These are phyloP conservation scores for Imbricaverruca yamaguchii DNA, from an alignment of 2,888 invertebrate genomes.

Conservation along the genomic window DNA sequence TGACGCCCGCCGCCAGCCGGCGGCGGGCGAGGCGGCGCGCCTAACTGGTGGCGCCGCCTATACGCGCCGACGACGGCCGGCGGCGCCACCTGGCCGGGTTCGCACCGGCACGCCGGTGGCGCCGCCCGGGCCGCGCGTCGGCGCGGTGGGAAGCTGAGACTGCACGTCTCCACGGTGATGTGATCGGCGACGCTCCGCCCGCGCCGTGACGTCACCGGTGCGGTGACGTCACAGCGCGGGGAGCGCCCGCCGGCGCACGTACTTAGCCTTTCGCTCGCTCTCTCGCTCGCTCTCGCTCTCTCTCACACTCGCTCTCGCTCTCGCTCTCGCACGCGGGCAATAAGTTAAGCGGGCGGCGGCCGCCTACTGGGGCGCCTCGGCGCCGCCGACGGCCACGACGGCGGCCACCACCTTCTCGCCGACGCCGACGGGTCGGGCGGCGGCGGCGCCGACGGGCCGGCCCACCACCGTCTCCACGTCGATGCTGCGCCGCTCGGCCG, in stretches of 20 bases:
- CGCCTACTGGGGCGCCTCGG: background rate
- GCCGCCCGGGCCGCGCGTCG: background rate
- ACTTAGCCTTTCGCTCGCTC: background rate
- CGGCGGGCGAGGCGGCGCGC: background rate
- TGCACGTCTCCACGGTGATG: background rate
- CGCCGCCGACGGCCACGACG: background rate
- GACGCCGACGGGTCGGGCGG: background rate
- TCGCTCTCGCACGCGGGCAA: background rate
- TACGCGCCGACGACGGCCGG: background rate
- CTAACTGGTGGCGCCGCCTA: conserved; percentile 15
- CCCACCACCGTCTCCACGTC: background rate
- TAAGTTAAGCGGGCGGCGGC: background rate
- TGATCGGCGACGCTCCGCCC: background rate
- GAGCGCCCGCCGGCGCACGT: background rate
- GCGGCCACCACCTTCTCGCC: conserved; percentile 8
- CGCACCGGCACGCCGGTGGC: background rate
- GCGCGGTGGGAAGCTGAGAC: background rate
- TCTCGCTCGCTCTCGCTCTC: background rate
- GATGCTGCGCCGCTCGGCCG: background rate
- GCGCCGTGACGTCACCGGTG: background rate
- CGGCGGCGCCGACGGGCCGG: background rate
- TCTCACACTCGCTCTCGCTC: too few relatives aligned
- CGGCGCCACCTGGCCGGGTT: background rate
- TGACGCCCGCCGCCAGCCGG: too few relatives aligned
- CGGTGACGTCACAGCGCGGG: background rate